phyloP scores from a whole-genome alignment of 37 sponge, comb jelly and placozoan genomes.

The Bolinopsis microptera region DNA sequence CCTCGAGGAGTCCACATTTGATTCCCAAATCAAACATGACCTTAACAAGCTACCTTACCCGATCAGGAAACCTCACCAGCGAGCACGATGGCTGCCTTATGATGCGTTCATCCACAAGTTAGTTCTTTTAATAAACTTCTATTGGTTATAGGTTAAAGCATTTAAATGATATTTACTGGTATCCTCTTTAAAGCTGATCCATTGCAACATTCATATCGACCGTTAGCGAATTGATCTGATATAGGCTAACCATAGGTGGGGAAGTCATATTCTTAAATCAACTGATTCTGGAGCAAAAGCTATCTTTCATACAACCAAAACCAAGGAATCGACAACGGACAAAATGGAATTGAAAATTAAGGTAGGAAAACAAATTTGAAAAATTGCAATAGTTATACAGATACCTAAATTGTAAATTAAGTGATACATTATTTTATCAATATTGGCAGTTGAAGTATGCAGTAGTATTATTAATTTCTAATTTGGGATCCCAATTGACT shows the following conservation, averaged over 20 bases:
- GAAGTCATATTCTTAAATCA: neutral
- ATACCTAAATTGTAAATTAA: no score
- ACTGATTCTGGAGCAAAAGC: conserved; percentile 28
- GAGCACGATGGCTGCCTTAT: neutral
- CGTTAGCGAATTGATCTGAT: neutral
- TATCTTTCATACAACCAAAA: neutral
- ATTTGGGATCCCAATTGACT: no score
- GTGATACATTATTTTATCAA: no score
- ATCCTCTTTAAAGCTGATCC: no score
- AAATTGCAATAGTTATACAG: no score
- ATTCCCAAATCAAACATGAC: neutral
- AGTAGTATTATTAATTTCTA: no score
- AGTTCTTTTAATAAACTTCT: neutral
- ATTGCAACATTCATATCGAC: no score
- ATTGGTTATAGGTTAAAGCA: no score
- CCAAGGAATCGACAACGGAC: neutral
- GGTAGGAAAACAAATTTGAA: no score
- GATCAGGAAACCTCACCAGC: neutral
- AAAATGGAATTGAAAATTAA: conserved; percentile 7
- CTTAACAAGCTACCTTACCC: neutral
- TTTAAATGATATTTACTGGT: no score
- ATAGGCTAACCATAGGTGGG: neutral
- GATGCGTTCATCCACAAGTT: conserved; percentile 5
- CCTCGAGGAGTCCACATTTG: neutral
- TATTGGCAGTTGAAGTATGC: no score